Percentiles rank a stretch among this genome's conserved stretches.
These are phyloP conservation scores for Patella depressa DNA, from an alignment of 2,888 invertebrate species.

Conservation along the genomic window DNA sequence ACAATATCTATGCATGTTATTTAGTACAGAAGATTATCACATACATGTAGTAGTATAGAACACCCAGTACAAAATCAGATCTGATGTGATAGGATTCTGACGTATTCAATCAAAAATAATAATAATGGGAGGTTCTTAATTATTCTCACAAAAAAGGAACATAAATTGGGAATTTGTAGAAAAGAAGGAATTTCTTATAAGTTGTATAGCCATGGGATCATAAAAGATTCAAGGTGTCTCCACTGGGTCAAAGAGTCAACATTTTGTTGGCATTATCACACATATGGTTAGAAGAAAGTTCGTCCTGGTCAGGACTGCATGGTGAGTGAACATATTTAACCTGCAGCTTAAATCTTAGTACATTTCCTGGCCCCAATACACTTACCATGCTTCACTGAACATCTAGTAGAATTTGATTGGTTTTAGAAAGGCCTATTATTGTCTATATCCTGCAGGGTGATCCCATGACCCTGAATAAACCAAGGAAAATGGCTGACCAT, in stretches of 20 bases:
- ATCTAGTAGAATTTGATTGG: slow-evolving; percentile 9
- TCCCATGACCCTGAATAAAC: slow-evolving; percentile 10
- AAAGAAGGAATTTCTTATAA: too few relatives aligned
- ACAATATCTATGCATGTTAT: too few relatives aligned
- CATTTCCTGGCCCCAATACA: slow-evolving; percentile 1
- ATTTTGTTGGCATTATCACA: slow-evolving; percentile 5
- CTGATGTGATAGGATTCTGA: too few relatives aligned
- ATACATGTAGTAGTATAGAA: too few relatives aligned
- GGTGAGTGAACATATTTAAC: slow-evolving; percentile 11
- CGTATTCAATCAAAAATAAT: too few relatives aligned
- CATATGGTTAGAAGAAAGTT: not conserved
- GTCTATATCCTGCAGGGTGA: not conserved
- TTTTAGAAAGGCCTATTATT: slow-evolving; percentile 6
- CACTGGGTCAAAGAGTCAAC: slow-evolving; percentile 1
- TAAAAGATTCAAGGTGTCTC: not conserved
- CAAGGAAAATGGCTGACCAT: not conserved
- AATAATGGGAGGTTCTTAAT: too few relatives aligned
- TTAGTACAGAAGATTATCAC: too few relatives aligned
- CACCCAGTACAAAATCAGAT: too few relatives aligned
- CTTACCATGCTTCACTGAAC: not conserved
- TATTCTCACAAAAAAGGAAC: too few relatives aligned
- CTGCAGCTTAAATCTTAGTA: slow-evolving; percentile 7
- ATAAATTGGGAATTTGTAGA: too few relatives aligned
- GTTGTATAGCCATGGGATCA: not conserved
- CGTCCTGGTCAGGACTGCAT: not conserved